Percentiles rank a stretch among this genome's conserved stretches.
These are phyloP conservation scores for Labia minor DNA, from an alignment of 2,888 invertebrate genomes.

Conservation along the genomic window DNA sequence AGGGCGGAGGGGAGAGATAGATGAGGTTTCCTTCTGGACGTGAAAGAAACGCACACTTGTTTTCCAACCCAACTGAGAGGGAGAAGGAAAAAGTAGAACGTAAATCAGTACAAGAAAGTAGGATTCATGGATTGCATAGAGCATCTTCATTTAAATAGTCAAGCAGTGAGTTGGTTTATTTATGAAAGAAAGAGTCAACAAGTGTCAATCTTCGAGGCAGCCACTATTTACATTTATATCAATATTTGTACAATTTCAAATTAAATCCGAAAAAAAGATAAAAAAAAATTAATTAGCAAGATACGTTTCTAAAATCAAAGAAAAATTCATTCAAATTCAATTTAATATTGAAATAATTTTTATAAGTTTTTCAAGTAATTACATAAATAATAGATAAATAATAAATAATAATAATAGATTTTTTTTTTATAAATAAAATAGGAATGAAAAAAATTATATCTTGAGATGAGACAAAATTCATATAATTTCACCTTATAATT, in stretches of 20 bases:
- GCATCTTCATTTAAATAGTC: background rate
- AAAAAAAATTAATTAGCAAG: too few species aligned
- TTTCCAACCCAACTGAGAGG: background rate
- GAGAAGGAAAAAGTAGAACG: slow-evolving; percentile 25
- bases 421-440: too few species aligned
- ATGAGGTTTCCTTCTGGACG: background rate
- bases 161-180: background rate
- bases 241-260: background rate
- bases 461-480: too few species aligned
- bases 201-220: background rate
- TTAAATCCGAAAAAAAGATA: too few species aligned
- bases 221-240: background rate
- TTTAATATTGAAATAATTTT: too few species aligned
- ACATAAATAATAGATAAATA: too few species aligned
- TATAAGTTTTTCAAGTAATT: too few species aligned
- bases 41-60: background rate
- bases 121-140: background rate
- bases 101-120: background rate
- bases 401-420: too few species aligned
- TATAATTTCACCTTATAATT: too few species aligned
- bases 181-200: background rate
- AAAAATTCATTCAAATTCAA: too few species aligned
- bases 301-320: too few species aligned
- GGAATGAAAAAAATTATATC: too few species aligned
- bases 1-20: slow-evolving; percentile 17